Conservation (phyloP, 2,888 invertebrate species). For the Ctenicera cuprea region DNA sequence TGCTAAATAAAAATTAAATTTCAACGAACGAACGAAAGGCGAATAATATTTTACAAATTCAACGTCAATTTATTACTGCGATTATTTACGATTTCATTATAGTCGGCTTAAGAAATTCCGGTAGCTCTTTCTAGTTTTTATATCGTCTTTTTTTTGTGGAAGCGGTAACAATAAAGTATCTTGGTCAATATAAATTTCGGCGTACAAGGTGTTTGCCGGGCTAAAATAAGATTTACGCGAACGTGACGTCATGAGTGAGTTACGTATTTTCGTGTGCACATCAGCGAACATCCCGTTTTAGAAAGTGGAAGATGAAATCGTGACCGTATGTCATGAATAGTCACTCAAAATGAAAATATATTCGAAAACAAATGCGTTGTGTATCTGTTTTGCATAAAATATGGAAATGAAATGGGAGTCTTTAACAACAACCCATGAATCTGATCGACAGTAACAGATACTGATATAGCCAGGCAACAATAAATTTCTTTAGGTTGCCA, state of each 20-base stretch:
- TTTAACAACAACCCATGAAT: constrained; percentile 61
- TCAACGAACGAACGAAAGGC: background rate
- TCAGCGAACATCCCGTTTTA: constrained; percentile 20
- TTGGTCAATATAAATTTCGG: constrained; percentile 21
- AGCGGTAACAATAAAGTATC: constrained; percentile 24
- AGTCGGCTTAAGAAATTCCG: constrained; percentile 5
- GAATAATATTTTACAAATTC: background rate
- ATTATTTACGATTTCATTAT: constrained; percentile 17
- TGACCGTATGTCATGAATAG: constrained; percentile 49
- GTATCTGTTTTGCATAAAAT: constrained; percentile 56
- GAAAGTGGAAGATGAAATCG: constrained; percentile 35
- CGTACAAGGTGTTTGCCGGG: background rate
- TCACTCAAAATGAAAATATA: constrained; percentile 55
- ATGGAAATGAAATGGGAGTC: constrained; percentile 63
- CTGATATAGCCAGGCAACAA: constrained; percentile 61
- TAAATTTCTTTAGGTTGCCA: constrained; percentile 62
- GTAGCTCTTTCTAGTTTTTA: constrained; percentile 18
- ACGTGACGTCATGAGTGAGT: constrained; percentile 14
- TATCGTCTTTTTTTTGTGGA: constrained; percentile 3
- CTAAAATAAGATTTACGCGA: constrained; percentile 12
- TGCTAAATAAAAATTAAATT: constrained; percentile 4
- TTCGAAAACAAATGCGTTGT: constrained; percentile 54
- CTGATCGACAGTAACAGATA: constrained; percentile 63
- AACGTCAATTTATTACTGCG: constrained; percentile 5
- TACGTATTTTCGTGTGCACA: constrained; percentile 2